Evolutionary conservation across 2,888 invertebrate species (phyloP).

Genomic region (Eugnorisma glareosa): DNA sequence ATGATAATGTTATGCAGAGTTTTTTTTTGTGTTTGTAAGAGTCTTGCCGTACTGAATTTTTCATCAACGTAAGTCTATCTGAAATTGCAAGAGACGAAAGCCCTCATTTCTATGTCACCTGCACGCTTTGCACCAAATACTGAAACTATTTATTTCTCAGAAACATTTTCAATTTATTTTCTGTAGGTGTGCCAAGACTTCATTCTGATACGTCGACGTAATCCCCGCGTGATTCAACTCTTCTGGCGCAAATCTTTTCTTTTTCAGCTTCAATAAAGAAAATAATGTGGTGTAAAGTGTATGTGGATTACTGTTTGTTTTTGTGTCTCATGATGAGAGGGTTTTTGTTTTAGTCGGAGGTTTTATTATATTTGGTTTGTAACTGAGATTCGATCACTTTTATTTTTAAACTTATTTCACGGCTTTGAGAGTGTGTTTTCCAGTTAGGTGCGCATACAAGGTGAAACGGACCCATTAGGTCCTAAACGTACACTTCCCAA

Average conservation of each 20-base stretch:
- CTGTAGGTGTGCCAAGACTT: constrained; percentile 26
- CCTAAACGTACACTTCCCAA: too few species aligned
- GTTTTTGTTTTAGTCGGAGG: not conserved
- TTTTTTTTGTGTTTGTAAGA: not conserved
- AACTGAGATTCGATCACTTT: not conserved
- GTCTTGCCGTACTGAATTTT: not conserved
- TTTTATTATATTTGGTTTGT: not conserved
- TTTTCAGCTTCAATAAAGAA: constrained; percentile 16
- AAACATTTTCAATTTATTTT: constrained; percentile 42
- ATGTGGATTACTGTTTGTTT: not conserved
- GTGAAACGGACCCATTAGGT: too few species aligned
- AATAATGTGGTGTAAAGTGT: constrained; percentile 1
- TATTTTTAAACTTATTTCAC: not conserved
- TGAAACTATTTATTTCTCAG: not conserved
- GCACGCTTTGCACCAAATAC: not conserved
- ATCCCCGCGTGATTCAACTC: constrained; percentile 16
- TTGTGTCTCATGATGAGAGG: not conserved
- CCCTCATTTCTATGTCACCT: not conserved
- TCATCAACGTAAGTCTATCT: not conserved
- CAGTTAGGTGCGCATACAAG: too few species aligned
- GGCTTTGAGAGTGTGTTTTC: too few species aligned
- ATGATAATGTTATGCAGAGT: not conserved
- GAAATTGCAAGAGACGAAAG: not conserved
- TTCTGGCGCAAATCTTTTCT: not conserved
- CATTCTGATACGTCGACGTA: constrained; percentile 9